These are phyloP conservation scores for Drosophila hamatofila DNA, from an alignment of 2,888 invertebrate genomes.

Conservation along the genomic window DNA sequence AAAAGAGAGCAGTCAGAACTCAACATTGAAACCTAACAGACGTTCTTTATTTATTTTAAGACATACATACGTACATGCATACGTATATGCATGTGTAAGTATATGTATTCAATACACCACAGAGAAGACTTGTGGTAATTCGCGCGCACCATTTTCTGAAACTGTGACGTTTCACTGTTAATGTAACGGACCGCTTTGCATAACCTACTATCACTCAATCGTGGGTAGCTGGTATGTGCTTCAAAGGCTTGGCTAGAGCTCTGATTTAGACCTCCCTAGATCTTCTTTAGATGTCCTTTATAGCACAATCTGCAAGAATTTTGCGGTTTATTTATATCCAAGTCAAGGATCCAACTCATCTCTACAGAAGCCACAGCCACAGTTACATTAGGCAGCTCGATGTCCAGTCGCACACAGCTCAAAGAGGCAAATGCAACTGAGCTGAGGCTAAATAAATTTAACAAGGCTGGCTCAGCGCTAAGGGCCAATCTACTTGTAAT, in stretches of 20 bases:
- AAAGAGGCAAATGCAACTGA: conserved; percentile 21
- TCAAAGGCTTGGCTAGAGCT: neutral
- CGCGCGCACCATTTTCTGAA: no score
- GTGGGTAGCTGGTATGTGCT: no score
- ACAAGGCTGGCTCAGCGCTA: conserved; percentile 16
- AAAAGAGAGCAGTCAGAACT: no score
- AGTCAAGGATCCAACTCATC: neutral
- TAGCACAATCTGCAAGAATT: neutral
- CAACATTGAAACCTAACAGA: no score
- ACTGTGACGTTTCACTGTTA: no score
- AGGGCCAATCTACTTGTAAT: conserved; percentile 30
- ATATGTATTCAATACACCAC: no score
- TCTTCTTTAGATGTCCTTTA: neutral
- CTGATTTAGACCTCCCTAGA: neutral
- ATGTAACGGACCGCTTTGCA: no score
- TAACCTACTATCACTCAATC: no score
- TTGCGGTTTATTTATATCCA: neutral
- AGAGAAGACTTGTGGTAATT: no score
- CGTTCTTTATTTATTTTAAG: no score
- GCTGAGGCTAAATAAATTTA: conserved; percentile 35
- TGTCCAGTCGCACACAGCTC: conserved; percentile 18
- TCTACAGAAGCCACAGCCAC: conserved; percentile 2
- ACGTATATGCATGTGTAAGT: no score
- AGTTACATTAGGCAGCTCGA: neutral
- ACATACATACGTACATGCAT: no score